Conservation (phyloP, 2,888 invertebrate species). For the Cataglyphis albicans region DNA sequence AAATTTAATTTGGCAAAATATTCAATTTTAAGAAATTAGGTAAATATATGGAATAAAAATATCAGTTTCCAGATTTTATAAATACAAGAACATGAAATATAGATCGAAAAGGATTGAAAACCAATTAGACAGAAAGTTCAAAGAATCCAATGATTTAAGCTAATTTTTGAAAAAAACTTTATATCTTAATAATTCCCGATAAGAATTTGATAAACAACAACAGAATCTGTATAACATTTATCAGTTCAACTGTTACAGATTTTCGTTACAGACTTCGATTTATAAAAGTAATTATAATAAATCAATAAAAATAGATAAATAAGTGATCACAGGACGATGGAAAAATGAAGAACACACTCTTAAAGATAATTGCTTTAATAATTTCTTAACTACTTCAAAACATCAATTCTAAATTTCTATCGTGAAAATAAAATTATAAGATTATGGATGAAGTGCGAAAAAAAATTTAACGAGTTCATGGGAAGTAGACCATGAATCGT, state of each 20-base stretch:
- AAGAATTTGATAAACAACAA: background rate
- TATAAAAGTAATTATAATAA: background rate
- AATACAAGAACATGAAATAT: background rate
- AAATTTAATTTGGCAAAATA: background rate
- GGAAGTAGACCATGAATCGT: slow-evolving; percentile 37
- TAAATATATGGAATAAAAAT: background rate
- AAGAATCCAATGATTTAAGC: background rate
- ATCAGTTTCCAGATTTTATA: background rate
- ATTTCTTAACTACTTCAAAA: slow-evolving; percentile 24
- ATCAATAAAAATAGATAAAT: slow-evolving; percentile 2
- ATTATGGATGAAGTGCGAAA: background rate
- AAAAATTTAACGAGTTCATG: slow-evolving; percentile 35
- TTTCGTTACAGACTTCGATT: background rate
- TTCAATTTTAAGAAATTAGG: background rate
- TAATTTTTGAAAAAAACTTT: background rate
- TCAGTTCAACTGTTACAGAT: background rate
- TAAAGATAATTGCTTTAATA: slow-evolving; percentile 9
- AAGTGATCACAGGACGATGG: background rate
- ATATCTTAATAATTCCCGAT: background rate
- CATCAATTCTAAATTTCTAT: slow-evolving; percentile 12
- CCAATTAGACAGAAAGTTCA: background rate
- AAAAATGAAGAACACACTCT: slow-evolving; percentile 11
- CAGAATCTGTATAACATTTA: background rate
- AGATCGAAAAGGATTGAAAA: background rate
- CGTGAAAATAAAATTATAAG: slow-evolving; percentile 15